Conservation (phyloP, 2,888 invertebrate genomes). For the Altica lythri region DNA sequence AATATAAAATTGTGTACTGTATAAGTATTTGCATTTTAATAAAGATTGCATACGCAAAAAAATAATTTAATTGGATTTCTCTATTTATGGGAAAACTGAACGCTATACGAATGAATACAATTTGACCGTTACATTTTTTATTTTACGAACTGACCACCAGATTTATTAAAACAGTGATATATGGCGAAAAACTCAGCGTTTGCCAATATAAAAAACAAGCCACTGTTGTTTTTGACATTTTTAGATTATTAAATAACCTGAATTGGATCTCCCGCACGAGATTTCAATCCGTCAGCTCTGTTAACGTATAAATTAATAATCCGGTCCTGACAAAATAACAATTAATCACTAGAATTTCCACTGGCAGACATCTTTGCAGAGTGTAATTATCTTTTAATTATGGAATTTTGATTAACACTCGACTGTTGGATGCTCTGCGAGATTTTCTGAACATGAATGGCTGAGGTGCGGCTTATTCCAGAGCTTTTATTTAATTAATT, state of each 20-base stretch:
- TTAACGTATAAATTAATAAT: conserved; percentile 35
- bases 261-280: conserved; percentile 17
- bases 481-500: conserved; percentile 15
- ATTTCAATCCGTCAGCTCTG: conserved; percentile 32
- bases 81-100: too few relatives aligned
- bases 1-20: too few relatives aligned
- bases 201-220: conserved; percentile 12
- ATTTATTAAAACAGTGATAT: too few relatives aligned
- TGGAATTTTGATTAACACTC: conserved; percentile 47
- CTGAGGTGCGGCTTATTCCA: conserved; percentile 8
- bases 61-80: too few relatives aligned
- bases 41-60: too few relatives aligned
- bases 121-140: too few relatives aligned
- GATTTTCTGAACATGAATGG: conserved; percentile 21
- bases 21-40: too few relatives aligned
- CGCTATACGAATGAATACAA: too few relatives aligned
- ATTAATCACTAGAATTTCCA: conserved; percentile 46
- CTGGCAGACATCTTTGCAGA: conserved; percentile 31
- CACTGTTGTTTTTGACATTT: conserved; percentile 28
- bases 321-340: conserved; percentile 40
- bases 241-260: conserved; percentile 23
- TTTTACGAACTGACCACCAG: too few relatives aligned
- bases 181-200: neutral
- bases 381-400: conserved; percentile 50
- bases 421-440: conserved; percentile 5